Conservation (phyloP, 2,113 vertebrate genomes). For the Leiothrix lutea region DNA sequence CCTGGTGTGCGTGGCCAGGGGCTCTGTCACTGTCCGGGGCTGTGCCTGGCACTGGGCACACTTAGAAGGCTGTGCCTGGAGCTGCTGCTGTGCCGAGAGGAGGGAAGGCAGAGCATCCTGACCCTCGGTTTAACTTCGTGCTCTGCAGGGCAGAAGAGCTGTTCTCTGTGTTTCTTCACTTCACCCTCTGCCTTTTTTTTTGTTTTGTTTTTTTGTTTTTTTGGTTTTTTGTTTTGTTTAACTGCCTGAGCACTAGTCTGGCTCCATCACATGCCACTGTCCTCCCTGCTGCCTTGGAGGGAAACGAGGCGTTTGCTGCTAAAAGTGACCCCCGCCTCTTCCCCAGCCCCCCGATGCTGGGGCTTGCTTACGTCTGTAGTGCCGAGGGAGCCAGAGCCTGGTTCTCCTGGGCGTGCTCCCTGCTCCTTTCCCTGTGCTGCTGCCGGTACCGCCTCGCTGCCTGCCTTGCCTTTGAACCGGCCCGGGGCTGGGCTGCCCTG, state of each 20-base stretch:
- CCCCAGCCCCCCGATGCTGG: background rate
- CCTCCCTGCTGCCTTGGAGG: background rate
- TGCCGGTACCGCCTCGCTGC: background rate
- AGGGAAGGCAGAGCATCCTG: background rate
- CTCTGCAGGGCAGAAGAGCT: background rate
- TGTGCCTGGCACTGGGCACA: background rate
- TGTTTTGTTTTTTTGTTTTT: background rate
- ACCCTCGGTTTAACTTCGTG: background rate
- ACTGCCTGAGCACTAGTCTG: background rate
- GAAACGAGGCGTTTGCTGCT: slow-evolving; percentile 24
- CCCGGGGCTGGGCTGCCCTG: background rate
- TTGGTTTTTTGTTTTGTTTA: background rate
- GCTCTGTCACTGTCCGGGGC: background rate
- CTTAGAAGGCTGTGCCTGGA: background rate
- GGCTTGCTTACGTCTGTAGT: background rate
- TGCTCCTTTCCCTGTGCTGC: background rate
- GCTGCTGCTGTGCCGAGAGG: background rate
- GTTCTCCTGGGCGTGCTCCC: background rate
- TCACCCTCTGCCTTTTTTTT: background rate
- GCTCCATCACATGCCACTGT: background rate
- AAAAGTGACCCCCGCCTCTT: background rate
- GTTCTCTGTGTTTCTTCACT: background rate
- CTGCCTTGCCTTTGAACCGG: background rate
- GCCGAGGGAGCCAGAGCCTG: background rate
- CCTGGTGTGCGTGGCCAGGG: background rate